Conservation (phyloP, 2,113 vertebrate genomes). For the Peromyscus leucopus region DNA sequence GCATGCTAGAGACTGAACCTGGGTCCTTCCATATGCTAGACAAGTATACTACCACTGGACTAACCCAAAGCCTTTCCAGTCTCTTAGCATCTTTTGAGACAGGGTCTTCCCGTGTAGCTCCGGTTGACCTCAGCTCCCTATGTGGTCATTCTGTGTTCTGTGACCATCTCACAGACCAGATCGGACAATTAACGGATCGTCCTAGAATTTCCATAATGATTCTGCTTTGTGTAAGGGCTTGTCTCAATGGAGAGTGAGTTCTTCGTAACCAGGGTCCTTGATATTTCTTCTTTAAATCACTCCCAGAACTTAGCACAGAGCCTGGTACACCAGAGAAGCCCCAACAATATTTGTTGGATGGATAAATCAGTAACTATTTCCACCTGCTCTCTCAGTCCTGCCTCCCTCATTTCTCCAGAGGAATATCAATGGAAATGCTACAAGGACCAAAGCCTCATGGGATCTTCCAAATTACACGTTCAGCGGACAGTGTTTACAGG, state of each 20-base stretch:
- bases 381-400: slow-evolving; percentile 43
- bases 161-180: slow-evolving; percentile 9
- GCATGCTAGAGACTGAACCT: neutral
- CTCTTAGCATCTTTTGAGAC: neutral
- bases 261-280: slow-evolving; percentile 15
- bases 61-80: neutral
- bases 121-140: neutral
- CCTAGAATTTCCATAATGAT: neutral
- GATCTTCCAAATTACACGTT: slow-evolving; percentile 47
- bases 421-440: slow-evolving; percentile 50
- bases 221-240: slow-evolving; percentile 26
- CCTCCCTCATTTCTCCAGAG: slow-evolving; percentile 55
- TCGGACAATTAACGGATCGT: neutral
- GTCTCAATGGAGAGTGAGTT: slow-evolving; percentile 35
- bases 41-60: neutral
- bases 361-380: slow-evolving; percentile 64
- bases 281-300: slow-evolving; percentile 2
- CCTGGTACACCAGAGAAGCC: slow-evolving; percentile 24
- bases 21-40: too few relatives aligned
- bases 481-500: slow-evolving; percentile 28
- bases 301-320: neutral
- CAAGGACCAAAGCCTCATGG: slow-evolving; percentile 53
- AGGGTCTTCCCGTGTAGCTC: neutral
- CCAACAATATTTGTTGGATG: slow-evolving; percentile 60
- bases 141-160: neutral